Base-by-base conservation (phyloP, 2,113 vertebrate species). In the Octodon degus region DNA sequence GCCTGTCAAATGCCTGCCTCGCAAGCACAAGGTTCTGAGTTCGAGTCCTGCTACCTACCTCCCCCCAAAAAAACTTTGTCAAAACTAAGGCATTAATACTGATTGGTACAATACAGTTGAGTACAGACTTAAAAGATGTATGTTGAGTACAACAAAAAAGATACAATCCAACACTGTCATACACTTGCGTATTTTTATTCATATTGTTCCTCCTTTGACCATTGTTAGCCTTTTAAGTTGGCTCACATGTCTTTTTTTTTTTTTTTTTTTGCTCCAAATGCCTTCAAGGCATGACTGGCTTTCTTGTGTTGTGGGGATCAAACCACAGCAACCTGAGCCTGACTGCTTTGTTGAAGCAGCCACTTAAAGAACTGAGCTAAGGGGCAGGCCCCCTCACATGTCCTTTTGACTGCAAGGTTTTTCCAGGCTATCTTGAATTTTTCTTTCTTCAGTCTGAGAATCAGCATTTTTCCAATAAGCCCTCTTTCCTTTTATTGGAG, bases 21-120 rank as follows among this genome's bases (percentile, higher is more conserved):
- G 7, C 58, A 62, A 24, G 20, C 60, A 62, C 60, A 62, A 62
- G 22, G 60, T 62, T 2, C 20, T 62, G 58, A 60, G 60, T 62
- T 62, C 8, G 22, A 24, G 24, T 62, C 60, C 22, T 62, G 60
- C 17, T 62, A 62, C 58, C 20, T 1, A 17, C 22, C n/a, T n/a
- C 22, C 20, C 60, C 19, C 60, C 22, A 22, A 22, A 60, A 60
- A 20, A 60, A 60, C 19, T 14, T 86, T 13, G 79, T 89, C 67
- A 84, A 79, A 93, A 79, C 83, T 84, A 63, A 88, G 60, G 89
- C 55, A 70, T 83, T 84, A 84, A 72, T 40, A 55, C 25, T 37
- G 32, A 74, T 72, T 37, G 70, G 58, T 94, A 30, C 13, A 84
- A 3, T 94, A 43, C 34, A 77, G 1, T 40, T 76, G 65, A 96